These are phyloP conservation scores for human (Homo sapiens) DNA, from an alignment of 2,113 vertebrate species.

Conservation along the genomic window GRCh38 chr3:60808001-60808500, in stretches of 20 bases:
- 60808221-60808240: background rate
- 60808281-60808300: background rate
- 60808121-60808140: background rate
- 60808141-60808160: background rate
- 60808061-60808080: background rate
- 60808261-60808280: background rate
- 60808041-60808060: background rate
- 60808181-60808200: background rate
- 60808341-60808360: slow-evolving; percentile 9
- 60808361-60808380: background rate
- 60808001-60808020: background rate
- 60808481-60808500: background rate
- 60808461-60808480: background rate
- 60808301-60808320: background rate
- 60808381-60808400: background rate
- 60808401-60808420: background rate
- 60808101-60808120: background rate
- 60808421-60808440: background rate
- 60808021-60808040: background rate
- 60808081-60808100: background rate
- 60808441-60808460: background rate
- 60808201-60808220: background rate
- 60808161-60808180: background rate
- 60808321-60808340: background rate
- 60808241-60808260: background rate